These are phyloP conservation scores for Protosalanx chinensis DNA, from an alignment of 2,797 vertebrate genomes.

Conservation along the genomic window DNA sequence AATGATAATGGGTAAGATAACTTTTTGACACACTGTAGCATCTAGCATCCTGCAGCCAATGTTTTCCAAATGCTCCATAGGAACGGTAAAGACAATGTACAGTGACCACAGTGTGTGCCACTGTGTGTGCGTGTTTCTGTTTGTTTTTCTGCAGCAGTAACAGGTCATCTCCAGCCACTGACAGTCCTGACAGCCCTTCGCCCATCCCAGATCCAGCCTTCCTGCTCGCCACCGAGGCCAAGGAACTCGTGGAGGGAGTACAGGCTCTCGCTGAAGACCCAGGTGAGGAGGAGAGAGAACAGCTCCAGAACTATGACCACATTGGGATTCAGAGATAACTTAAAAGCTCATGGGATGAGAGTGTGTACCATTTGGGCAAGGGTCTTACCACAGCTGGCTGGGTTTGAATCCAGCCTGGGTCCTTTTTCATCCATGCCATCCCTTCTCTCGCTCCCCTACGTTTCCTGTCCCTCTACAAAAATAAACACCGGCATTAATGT, in stretches of 20 bases:
- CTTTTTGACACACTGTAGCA: not conserved
- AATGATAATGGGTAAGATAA: constrained; percentile 74
- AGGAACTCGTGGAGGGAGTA: constrained; percentile 74
- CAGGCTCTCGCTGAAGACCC: constrained; percentile 45
- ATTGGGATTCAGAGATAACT: too few relatives aligned
- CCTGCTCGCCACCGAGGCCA: constrained; percentile 79
- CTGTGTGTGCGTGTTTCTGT: not conserved
- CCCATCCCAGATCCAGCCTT: constrained; percentile 70
- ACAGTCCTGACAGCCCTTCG: constrained; percentile 55
- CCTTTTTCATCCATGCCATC: too few relatives aligned
- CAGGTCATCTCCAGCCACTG: constrained; percentile 44
- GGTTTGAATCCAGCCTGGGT: too few relatives aligned
- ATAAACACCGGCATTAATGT: too few relatives aligned
- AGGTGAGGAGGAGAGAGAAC: constrained; percentile 37
- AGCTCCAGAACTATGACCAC: not conserved
- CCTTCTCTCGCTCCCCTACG: too few relatives aligned
- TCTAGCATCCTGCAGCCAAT: not conserved
- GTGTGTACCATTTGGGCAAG: too few relatives aligned
- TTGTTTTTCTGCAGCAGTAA: constrained; percentile 47
- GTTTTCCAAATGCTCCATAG: too few relatives aligned
- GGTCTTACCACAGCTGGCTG: too few relatives aligned
- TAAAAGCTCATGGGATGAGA: too few relatives aligned
- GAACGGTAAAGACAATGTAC: not conserved
- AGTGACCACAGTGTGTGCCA: not conserved
- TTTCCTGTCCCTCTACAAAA: too few relatives aligned